A percentile compares a stretch with the other conserved stretches of the same genome.
These are phyloP conservation scores for Anabas testudineus DNA, from an alignment of 2,797 vertebrate genomes.

Conservation along the genomic window DNA sequence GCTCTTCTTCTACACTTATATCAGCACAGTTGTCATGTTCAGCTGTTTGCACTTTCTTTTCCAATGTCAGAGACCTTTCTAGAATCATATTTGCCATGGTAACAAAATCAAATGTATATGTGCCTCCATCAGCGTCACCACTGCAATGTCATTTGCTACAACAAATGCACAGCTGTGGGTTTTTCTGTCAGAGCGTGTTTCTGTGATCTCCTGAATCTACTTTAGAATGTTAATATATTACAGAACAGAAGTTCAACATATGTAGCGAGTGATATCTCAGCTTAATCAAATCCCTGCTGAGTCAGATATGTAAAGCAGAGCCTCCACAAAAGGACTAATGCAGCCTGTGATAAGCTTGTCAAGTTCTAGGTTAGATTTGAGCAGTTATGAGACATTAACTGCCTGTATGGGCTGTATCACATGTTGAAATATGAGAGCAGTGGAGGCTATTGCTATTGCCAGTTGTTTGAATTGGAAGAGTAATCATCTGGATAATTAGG, in stretches of 20 bases:
- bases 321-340: constrained; percentile 24
- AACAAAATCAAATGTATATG: constrained; percentile 74
- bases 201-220: background rate
- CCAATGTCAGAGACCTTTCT: constrained; percentile 69
- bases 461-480: constrained; percentile 69
- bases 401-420: constrained; percentile 22
- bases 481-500: constrained; percentile 70
- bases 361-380: constrained; percentile 30
- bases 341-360: constrained; percentile 17
- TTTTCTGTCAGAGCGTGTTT: constrained; percentile 2
- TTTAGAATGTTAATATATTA: background rate
- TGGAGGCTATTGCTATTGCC: constrained; percentile 34
- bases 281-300: constrained; percentile 23
- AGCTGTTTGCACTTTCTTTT: constrained; percentile 62
- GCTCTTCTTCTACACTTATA: constrained; percentile 54
- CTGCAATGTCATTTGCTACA: constrained; percentile 47
- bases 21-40: constrained; percentile 30
- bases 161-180: constrained; percentile 30
- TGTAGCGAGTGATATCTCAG: background rate
- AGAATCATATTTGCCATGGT: constrained; percentile 79
- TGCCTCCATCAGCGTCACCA: constrained; percentile 42
- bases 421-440: constrained; percentile 31
- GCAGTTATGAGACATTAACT: constrained; percentile 32
- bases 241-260: background rate
- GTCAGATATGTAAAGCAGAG: constrained; percentile 14